phyloP scores from a whole-genome alignment of 2,797 vertebrate species.

The Borostomias antarcticus region DNA sequence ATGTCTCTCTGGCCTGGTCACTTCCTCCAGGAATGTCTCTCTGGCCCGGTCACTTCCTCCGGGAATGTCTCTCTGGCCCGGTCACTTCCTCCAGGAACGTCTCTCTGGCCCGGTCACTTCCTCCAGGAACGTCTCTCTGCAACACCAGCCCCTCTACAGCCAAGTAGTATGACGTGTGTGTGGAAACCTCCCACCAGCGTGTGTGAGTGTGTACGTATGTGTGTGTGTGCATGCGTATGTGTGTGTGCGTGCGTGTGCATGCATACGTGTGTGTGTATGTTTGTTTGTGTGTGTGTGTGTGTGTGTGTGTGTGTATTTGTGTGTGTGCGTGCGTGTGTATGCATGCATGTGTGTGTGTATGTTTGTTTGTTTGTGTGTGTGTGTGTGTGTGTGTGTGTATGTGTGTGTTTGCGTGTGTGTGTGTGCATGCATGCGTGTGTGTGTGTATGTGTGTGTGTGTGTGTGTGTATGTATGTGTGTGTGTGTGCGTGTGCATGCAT shows the following conservation, averaged over 20 bases:
- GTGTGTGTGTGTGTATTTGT: not conserved
- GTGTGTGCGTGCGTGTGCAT: conserved; percentile 16
- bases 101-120: conserved; percentile 51
- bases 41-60: conserved; percentile 55
- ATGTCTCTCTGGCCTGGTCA: conserved; percentile 58
- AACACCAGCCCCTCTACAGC: conserved; percentile 36
- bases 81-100: conserved; percentile 65
- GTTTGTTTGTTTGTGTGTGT: no score
- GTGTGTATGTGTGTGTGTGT: conserved; percentile 1
- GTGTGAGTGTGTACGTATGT: conserved; percentile 24
- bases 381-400: not conserved
- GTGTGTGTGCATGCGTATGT: conserved; percentile 10
- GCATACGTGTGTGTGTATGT: not conserved
- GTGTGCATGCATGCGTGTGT: conserved; percentile 11
- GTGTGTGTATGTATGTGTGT: not conserved
- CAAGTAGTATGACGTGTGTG: conserved; percentile 31
- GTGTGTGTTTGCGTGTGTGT: conserved; percentile 4
- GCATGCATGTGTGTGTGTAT: not conserved
- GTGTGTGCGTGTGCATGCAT: not conserved
- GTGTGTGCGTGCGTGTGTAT: not conserved
- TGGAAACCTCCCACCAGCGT: conserved; percentile 25
- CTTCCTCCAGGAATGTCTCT: conserved; percentile 62
- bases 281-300: not conserved
- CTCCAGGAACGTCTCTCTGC: conserved; percentile 60
- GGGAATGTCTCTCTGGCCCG: conserved; percentile 61